phyloP scores from a whole-genome alignment of 2,888 invertebrate species.

The Lithophane ornitopus region DNA sequence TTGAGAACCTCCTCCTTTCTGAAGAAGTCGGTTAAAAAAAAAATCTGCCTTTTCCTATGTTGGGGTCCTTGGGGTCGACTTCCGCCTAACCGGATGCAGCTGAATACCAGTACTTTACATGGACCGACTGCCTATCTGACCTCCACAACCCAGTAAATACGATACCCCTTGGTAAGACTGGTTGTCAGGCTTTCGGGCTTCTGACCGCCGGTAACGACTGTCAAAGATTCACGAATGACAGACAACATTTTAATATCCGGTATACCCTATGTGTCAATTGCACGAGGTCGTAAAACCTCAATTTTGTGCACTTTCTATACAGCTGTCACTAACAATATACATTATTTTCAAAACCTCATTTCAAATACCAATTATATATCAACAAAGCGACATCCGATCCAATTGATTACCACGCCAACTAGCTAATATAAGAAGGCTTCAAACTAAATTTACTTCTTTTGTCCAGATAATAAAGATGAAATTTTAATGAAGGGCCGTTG shows the following conservation, averaged over 20 bases:
- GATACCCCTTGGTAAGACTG: no score
- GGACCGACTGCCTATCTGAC: no score
- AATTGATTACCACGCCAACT: slow-evolving; percentile 53
- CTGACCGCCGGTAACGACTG: no score
- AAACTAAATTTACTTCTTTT: slow-evolving; percentile 42
- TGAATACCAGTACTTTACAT: no score
- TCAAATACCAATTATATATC: slow-evolving; percentile 45
- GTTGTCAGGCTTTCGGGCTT: no score
- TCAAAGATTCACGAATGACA: no score
- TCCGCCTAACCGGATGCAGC: no score
- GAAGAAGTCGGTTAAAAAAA: no score
- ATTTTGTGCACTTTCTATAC: neutral
- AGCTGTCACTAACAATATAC: slow-evolving; percentile 7
- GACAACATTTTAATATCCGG: neutral
- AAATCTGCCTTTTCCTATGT: no score
- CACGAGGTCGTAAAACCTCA: neutral
- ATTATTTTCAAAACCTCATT: slow-evolving; percentile 27
- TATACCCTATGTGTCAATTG: neutral
- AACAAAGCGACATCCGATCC: slow-evolving; percentile 45
- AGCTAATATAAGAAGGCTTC: slow-evolving; percentile 33
- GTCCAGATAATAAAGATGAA: slow-evolving; percentile 35
- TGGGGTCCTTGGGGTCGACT: no score
- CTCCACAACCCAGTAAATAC: no score
- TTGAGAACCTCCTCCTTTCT: no score
- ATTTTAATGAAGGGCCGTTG: slow-evolving; percentile 36